Evolutionary conservation across 2,113 vertebrate genomes (phyloP).

Genomic region (Sula dactylatra): DNA sequence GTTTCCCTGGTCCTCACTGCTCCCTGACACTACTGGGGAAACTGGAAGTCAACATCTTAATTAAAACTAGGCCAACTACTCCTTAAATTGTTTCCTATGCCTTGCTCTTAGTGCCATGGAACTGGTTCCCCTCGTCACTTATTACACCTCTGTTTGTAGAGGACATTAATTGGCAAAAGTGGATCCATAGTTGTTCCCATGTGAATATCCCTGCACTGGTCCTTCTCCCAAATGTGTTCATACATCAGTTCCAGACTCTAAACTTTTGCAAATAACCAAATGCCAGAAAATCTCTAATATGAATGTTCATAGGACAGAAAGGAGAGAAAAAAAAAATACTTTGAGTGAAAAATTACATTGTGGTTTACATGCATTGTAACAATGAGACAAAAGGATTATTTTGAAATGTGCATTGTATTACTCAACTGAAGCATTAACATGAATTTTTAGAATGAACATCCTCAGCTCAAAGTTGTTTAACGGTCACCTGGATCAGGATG

Average conservation of each 20-base stretch:
- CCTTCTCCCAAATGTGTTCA: neutral
- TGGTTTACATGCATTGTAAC: neutral
- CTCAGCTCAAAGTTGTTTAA: neutral
- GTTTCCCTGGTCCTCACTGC: neutral
- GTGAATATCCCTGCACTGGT: neutral
- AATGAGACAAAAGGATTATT: neutral
- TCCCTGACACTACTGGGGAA: neutral
- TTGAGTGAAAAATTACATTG: neutral
- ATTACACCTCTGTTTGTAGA: neutral
- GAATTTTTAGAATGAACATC: neutral
- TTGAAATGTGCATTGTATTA: neutral
- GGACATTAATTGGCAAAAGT: neutral
- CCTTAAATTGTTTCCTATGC: neutral
- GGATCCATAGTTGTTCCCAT: neutral
- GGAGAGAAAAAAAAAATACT: neutral
- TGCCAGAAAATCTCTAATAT: neutral
- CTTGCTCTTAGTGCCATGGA: neutral
- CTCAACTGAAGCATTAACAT: neutral
- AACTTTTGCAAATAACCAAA: neutral
- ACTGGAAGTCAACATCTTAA: neutral
- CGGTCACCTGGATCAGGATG: neutral
- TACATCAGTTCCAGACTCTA: neutral
- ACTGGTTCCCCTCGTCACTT: neutral
- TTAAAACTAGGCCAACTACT: neutral
- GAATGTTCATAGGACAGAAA: neutral